Base-by-base conservation (phyloP, 2,113 vertebrate genomes). In the Macrotis lagotis region DNA sequence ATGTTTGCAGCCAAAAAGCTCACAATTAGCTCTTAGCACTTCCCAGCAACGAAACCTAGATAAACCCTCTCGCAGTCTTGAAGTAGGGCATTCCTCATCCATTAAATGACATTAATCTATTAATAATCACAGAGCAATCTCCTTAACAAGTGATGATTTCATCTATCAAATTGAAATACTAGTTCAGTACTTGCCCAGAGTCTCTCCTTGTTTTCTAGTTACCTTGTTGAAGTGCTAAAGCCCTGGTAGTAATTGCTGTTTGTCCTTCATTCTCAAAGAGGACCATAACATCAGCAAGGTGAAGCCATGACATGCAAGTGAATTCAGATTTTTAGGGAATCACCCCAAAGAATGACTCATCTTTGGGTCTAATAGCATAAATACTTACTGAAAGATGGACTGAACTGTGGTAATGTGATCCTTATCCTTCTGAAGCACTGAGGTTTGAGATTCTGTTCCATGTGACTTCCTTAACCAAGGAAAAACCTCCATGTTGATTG, bases 151-250 rank as follows among this genome's bases (percentile, higher is more conserved):
- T 10, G 28, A 92, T 37, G 94, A 52, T 47, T 25, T 92, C 88
- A 91, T 49, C 91, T 52, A 25, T 59, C 50, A 53, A 89, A 55
- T 6, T 3, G 83, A 93, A n/a, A 50, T 31, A 83, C 66, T 90
- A 44, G 19, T 0, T 66, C 37, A 94, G 53, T 52, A 51, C 50
- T 47, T 55, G 22, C 91, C 52, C 8, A 3, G n/a, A 50, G 90
- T 94, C 44, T 91, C 51, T 95, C 94, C 90, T 53, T 55, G 51
- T 93, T 95, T 92, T 74, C 25, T 44, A 44, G n/a, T 16, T 83
- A 83, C 66, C 66, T 83, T 19, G 0, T 83, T n/a, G 3, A 31
- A 66, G 31, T 44, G n/a, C 44, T 44, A 44, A 19, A 83, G 66
- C 37, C 66, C n/a, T 83, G 5, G 37, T 22, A 22, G 66, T 83